Evolutionary conservation across 2,888 invertebrate species (phyloP), one percentile per base, ranked within the genome.

Genomic region (Eulithis prunata): DNA sequence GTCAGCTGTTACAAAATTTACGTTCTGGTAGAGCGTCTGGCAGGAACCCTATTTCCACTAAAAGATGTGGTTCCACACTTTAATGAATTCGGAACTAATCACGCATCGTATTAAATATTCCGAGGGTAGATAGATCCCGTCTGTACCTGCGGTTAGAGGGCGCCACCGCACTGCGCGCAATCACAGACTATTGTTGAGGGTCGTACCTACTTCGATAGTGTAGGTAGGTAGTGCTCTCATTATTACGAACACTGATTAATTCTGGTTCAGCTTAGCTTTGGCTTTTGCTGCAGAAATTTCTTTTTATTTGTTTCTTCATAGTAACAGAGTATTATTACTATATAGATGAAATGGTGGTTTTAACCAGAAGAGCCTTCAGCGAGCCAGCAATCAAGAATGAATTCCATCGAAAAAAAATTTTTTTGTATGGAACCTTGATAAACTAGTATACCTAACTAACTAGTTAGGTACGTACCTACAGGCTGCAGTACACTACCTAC

Each of bases 141-240:
- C 75, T 71, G 76, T 52, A 66, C 69, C 71, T 71, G 80, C 75
- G 80, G 83, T 68, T 49, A 59, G 73, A 80, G 81, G 77, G 74
- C 62, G 74, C 71, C 78, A 88, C 88, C 89, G 76, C 89, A 86
- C 67, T 75, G 77, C 74, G 73, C 83, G 85, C 87, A 89, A 89
- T 89, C 86, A 88, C 72, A 73, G 76, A 67, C 82, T 78, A 86
- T 87, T 87, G 87, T 87, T 77, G 69, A 60, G 56, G 45, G 57
- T 47, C 43, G 21, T 62, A 51, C 52, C 49, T 47, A 62, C 49
- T 61, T 13, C 0, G 21, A 38, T 55, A 64, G 43, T 21, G 21
- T 21, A 21, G 21, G 47, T 41, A 41, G 32, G 32, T 53, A 54
- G 41, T 51, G 36, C 38, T 57, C 65, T 57, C 45, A 62, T 59